These are phyloP conservation scores for Darevskia mixta DNA, from an alignment of 2,797 vertebrate species.

Conservation along the genomic window DNA sequence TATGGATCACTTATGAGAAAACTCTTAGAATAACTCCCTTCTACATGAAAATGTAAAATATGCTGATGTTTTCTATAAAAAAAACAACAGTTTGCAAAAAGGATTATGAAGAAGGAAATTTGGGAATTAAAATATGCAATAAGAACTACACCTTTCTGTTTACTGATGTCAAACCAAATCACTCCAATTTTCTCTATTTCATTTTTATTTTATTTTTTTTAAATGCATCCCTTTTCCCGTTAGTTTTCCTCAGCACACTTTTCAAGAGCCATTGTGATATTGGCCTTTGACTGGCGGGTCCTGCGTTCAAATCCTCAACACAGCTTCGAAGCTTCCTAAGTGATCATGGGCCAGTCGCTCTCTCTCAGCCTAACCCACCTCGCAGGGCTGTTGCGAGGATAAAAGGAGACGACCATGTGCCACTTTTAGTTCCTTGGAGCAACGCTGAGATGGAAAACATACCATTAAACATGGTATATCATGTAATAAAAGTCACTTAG, in stretches of 20 bases:
- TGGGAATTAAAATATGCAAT: slow-evolving; percentile 73
- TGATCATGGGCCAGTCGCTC: not conserved
- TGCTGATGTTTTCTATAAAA: slow-evolving; percentile 13
- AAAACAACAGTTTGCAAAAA: slow-evolving; percentile 61
- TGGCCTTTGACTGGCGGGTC: not conserved
- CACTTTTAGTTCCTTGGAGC: too few relatives aligned
- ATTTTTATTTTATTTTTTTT: too few relatives aligned
- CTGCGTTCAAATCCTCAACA: not conserved
- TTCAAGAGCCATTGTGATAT: not conserved
- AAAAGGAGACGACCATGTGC: not conserved
- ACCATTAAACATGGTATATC: too few relatives aligned
- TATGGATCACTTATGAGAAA: slow-evolving; percentile 68
- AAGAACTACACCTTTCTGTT: not conserved
- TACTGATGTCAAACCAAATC: not conserved
- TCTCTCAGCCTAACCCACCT: not conserved
- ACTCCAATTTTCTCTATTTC: not conserved
- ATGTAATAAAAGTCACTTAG: too few relatives aligned
- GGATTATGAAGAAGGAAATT: slow-evolving; percentile 56
- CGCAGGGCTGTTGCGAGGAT: not conserved
- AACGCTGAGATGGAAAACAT: too few relatives aligned
- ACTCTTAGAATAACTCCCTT: slow-evolving; percentile 68
- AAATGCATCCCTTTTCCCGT: not conserved
- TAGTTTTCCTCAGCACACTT: not conserved
- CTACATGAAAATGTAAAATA: slow-evolving; percentile 59
- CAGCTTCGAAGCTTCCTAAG: not conserved